Evolutionary conservation across 2,797 vertebrate genomes (phyloP).

Genomic region (Galaxias olidus): DNA sequence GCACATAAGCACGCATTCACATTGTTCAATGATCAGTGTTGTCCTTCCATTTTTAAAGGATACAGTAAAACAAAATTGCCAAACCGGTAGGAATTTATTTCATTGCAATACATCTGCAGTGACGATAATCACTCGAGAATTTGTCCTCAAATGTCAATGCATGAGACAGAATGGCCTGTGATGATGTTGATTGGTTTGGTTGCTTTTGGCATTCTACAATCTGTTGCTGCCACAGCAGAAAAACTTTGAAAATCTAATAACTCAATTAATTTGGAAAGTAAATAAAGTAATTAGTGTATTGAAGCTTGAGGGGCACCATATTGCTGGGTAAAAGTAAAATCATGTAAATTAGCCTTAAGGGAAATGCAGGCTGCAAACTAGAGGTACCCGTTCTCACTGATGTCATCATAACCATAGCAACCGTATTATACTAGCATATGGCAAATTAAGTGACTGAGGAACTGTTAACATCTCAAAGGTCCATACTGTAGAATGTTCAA

Average conservation of each 20-base stretch:
- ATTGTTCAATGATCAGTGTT: no score
- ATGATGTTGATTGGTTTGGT: slow-evolving; percentile 1
- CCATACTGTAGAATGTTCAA: not conserved
- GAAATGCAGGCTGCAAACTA: slow-evolving; percentile 36
- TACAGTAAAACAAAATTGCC: no score
- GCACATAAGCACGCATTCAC: no score
- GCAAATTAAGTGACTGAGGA: not conserved
- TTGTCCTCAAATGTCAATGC: no score
- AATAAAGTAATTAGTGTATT: slow-evolving; percentile 65
- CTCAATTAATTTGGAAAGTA: slow-evolving; percentile 63
- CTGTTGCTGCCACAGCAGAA: slow-evolving; percentile 29
- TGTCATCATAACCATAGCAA: slow-evolving; percentile 47
- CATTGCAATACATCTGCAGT: no score
- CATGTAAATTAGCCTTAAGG: slow-evolving; percentile 57
- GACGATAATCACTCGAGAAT: no score
- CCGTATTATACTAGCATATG: not conserved
- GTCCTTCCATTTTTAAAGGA: no score
- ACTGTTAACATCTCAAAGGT: not conserved
- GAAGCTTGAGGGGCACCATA: slow-evolving; percentile 50
- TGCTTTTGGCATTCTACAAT: slow-evolving; percentile 54
- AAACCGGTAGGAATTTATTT: no score
- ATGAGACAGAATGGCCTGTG: slow-evolving; percentile 4
- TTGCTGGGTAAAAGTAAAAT: slow-evolving; percentile 52
- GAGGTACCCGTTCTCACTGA: slow-evolving; percentile 10
- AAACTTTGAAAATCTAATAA: slow-evolving; percentile 51